Conservation (phyloP, 2,113 vertebrate species). For the Platysteira castanea region DNA sequence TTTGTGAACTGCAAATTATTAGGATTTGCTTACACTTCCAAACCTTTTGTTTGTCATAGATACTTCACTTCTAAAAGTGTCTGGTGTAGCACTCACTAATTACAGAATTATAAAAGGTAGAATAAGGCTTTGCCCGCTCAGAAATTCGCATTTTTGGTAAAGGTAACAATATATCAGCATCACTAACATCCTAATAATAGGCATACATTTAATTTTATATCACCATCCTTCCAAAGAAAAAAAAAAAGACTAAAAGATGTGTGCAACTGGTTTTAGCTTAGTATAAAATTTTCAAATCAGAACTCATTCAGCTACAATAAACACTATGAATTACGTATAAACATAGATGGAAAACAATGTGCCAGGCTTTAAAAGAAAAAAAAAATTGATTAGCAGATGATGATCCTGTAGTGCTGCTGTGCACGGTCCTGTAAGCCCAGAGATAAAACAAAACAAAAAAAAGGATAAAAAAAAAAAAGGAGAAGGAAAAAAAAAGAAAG, state of each 20-base stretch:
- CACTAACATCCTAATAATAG: slow-evolving; percentile 45
- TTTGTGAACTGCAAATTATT: slow-evolving; percentile 44
- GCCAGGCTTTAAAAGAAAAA: slow-evolving; percentile 2
- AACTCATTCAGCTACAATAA: slow-evolving; percentile 11
- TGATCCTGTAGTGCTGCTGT: neutral
- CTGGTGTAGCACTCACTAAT: slow-evolving; percentile 38
- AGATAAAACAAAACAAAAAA: neutral
- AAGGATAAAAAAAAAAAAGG: neutral
- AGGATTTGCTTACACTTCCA: slow-evolving; percentile 41
- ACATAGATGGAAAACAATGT: slow-evolving; percentile 17
- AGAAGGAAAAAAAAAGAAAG: neutral
- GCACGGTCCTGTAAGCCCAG: neutral
- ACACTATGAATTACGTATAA: slow-evolving; percentile 23
- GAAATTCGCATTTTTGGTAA: slow-evolving; percentile 59
- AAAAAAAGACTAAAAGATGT: slow-evolving; percentile 1
- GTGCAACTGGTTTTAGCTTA: slow-evolving; percentile 33
- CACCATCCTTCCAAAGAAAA: slow-evolving; percentile 17
- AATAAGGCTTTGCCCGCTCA: slow-evolving; percentile 47
- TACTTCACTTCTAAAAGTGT: slow-evolving; percentile 38
- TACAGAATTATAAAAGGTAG: slow-evolving; percentile 59
- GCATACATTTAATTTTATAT: slow-evolving; percentile 27
- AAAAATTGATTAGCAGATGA: neutral
- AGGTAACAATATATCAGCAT: slow-evolving; percentile 37
- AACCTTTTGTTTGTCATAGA: slow-evolving; percentile 20
- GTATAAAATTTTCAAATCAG: slow-evolving; percentile 38